A percentile compares a stretch with the other conserved stretches of the same genome.
phyloP scores from a whole-genome alignment of 2,113 vertebrate genomes.

The Guaruba guarouba region DNA sequence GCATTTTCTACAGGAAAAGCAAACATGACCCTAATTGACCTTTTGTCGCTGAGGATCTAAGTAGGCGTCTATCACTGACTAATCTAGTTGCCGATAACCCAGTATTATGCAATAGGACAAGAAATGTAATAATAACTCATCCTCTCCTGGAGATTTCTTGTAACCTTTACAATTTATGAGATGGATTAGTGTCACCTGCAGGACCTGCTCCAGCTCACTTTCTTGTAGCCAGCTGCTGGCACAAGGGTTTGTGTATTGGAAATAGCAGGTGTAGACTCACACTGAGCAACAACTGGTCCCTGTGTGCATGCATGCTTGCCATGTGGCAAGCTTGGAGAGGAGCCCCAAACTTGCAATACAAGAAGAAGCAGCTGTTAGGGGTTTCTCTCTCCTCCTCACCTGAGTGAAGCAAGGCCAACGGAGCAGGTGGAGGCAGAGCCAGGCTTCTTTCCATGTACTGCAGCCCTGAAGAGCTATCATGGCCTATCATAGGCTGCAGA shows the following conservation, averaged over 20 bases:
- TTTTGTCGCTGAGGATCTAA: background rate
- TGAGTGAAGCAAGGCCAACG: background rate
- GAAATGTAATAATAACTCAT: background rate
- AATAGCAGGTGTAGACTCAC: background rate
- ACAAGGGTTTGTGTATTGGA: background rate
- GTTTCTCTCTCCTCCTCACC: background rate
- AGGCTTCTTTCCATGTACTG: fast-evolving
- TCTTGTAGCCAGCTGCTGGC: background rate
- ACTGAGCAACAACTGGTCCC: background rate
- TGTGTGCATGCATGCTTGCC: fast-evolving
- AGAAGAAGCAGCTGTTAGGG: background rate
- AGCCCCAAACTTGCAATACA: background rate
- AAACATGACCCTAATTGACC: background rate
- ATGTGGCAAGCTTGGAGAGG: background rate
- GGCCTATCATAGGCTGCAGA: background rate
- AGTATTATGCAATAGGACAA: background rate
- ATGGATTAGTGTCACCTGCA: background rate
- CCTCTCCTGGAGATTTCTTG: background rate
- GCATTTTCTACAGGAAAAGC: background rate
- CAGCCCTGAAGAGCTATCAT: background rate
- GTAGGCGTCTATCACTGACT: background rate
- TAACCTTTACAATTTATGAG: background rate
- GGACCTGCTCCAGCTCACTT: background rate
- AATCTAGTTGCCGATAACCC: background rate
- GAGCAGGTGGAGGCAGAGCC: fast-evolving